Conservation (phyloP, 2,113 vertebrate species). For the Gila orcuttii region DNA sequence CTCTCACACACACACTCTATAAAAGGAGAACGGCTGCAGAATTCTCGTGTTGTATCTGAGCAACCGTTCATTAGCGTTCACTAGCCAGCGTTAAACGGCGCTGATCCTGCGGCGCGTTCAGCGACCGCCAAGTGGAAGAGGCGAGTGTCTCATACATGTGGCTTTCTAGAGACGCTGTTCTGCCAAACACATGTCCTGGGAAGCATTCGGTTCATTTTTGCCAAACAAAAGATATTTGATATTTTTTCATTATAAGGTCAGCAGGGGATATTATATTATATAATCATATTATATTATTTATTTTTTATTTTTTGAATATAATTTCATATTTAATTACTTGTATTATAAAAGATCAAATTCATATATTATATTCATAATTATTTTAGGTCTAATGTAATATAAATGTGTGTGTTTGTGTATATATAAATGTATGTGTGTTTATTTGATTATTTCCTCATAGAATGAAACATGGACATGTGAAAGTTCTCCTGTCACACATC, state of each 20-base stretch:
- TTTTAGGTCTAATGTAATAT: too few relatives aligned
- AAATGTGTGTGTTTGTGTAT: too few relatives aligned
- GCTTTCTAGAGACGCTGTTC: slow-evolving; percentile 46
- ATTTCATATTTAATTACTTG: too few relatives aligned
- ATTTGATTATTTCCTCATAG: too few relatives aligned
- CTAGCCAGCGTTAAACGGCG: slow-evolving; percentile 58
- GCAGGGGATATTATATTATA: not conserved
- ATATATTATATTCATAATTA: too few relatives aligned
- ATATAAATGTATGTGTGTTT: too few relatives aligned
- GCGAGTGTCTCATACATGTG: slow-evolving; percentile 56
- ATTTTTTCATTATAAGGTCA: not conserved
- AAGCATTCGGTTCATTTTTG: slow-evolving; percentile 16
- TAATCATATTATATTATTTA: too few relatives aligned
- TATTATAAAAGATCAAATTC: too few relatives aligned
- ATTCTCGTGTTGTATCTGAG: not conserved
- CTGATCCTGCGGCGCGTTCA: slow-evolving; percentile 52
- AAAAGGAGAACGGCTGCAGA: slow-evolving; percentile 44
- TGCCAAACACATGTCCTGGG: slow-evolving; percentile 48
- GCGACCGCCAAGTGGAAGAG: slow-evolving; percentile 56
- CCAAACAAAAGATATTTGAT: slow-evolving; percentile 43
- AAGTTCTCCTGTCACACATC: not conserved
- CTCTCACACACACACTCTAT: not conserved
- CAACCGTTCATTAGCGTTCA: slow-evolving; percentile 62
- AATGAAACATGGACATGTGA: too few relatives aligned
- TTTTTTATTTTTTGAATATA: too few relatives aligned